Conservation (phyloP, 2,888 invertebrate genomes). For the Mythimna impura region DNA sequence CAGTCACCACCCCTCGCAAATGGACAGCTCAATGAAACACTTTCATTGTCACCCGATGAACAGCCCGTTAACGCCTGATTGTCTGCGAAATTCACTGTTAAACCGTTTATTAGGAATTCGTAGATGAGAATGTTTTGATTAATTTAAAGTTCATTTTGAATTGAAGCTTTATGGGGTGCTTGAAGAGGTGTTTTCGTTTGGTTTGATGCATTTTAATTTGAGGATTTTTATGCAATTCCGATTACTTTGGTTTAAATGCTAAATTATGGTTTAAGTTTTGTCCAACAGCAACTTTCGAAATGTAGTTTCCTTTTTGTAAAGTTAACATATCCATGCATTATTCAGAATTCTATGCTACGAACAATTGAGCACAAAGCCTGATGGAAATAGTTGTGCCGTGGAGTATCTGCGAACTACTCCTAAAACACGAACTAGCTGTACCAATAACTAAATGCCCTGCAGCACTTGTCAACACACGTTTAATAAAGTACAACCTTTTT, state of each 20-base stretch:
- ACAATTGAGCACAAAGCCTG: constrained; percentile 70
- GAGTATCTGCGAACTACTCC: constrained; percentile 39
- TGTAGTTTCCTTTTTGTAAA: constrained; percentile 21
- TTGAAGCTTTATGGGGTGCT: constrained; percentile 13
- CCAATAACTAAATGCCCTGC: constrained; percentile 33
- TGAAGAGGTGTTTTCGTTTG: not conserved
- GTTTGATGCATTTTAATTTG: not conserved
- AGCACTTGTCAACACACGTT: constrained; percentile 29
- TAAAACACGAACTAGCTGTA: constrained; percentile 21
- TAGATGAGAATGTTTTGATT: constrained; percentile 62
- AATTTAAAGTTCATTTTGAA: constrained; percentile 47
- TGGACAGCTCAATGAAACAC: constrained; percentile 76
- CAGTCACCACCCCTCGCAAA: constrained; percentile 63
- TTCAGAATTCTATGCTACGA: constrained; percentile 38
- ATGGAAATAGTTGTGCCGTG: constrained; percentile 76
- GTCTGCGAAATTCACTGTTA: constrained; percentile 64
- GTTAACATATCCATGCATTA: constrained; percentile 52
- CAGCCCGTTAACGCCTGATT: constrained; percentile 65
- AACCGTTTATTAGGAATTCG: constrained; percentile 63
- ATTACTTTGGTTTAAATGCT: not conserved
- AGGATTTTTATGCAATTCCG: not conserved
- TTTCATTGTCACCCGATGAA: constrained; percentile 72
- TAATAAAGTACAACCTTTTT: constrained; percentile 1
- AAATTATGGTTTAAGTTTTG: not conserved
- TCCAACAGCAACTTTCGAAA: not conserved